phyloP scores from a whole-genome alignment of 2,797 vertebrate species.

The Rhadinocentrus ornatus region DNA sequence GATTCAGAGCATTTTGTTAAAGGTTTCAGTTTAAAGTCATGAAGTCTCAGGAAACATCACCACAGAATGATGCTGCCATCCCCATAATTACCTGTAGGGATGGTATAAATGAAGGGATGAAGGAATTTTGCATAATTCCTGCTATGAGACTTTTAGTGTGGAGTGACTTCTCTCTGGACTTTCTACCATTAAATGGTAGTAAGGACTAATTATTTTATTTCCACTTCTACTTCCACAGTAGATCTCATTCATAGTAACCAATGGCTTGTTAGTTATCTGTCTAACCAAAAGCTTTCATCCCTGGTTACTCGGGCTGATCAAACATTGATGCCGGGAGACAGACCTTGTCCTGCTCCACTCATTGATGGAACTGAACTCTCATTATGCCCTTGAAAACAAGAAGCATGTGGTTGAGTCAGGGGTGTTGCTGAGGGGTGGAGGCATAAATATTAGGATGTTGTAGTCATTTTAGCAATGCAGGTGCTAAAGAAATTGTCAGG shows the following conservation, averaged over 20 bases:
- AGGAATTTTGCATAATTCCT: background rate
- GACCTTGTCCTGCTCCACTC: background rate
- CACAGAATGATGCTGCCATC: too few relatives aligned
- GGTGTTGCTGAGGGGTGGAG: background rate
- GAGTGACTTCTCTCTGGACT: background rate
- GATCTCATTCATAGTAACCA: background rate
- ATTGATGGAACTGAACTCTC: background rate
- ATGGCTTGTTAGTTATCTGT: background rate
- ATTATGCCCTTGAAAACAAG: background rate
- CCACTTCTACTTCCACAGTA: background rate
- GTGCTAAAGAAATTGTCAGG: slow-evolving; percentile 31
- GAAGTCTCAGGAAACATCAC: background rate
- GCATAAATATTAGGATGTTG: background rate
- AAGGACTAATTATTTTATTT: background rate
- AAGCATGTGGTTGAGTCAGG: background rate
- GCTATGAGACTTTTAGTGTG: background rate
- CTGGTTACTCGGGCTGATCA: background rate
- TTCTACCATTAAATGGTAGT: too few relatives aligned
- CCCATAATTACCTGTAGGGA: background rate
- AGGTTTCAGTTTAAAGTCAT: background rate
- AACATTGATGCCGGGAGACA: background rate
- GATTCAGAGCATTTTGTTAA: background rate
- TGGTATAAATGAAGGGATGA: too few relatives aligned
- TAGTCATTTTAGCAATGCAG: slow-evolving; percentile 25
- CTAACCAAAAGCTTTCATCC: too few relatives aligned